Base-by-base conservation (phyloP, 2,797 vertebrate genomes). In the Cryptoprocta ferox region DNA sequence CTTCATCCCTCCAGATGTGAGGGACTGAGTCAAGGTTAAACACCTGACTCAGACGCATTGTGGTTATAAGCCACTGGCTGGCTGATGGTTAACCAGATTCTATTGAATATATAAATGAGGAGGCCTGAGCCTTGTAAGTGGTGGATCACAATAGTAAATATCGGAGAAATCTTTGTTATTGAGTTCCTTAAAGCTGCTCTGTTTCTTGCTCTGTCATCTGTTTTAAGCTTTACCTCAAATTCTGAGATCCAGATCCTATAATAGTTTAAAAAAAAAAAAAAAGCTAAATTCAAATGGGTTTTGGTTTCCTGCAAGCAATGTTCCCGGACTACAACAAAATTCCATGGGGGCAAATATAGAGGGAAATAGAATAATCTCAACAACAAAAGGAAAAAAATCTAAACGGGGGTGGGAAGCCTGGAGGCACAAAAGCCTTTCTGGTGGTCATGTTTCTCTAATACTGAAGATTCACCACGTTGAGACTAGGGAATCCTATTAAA, bases 141-240 rank as follows among this genome's bases (percentile, higher is more conserved):
- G 80, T 30, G 68, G 50, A 18, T 32, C 65, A 45, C 15, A 50
- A 88, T 0, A 61, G 26, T 66, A 63, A 76, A 30, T 45, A 80
- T 30, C 35, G 59, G 26, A 94, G 61, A 89, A 95, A 78, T 53
- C 87, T 30, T 91, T 91, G 59, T 42, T 50, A 6, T 28, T 50
- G 30, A 81, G 10, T 68, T 61, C 61, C 63, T 70, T 21, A 71
- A 45, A 95, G 39, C 10, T 86, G 12, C 14, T 18, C 45, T 73
- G 48, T 50, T 81, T 80, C 61, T 82, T 93, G 61, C 32, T 68
- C 82, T 93, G 28, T 6, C 39, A 32, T 75, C 65, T 65, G 30
- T 13, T 94, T 21, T 66, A 97, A 96, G 48, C 28, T 80, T 88
- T 53, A 85, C 42, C 90, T 95, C 59, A 95, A 80, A 88, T 80